Percentiles rank a stretch among this genome's conserved stretches.
Evolutionary conservation across 2,113 vertebrate genomes (phyloP).

Genomic region (Rhodinocichla rosea): DNA sequence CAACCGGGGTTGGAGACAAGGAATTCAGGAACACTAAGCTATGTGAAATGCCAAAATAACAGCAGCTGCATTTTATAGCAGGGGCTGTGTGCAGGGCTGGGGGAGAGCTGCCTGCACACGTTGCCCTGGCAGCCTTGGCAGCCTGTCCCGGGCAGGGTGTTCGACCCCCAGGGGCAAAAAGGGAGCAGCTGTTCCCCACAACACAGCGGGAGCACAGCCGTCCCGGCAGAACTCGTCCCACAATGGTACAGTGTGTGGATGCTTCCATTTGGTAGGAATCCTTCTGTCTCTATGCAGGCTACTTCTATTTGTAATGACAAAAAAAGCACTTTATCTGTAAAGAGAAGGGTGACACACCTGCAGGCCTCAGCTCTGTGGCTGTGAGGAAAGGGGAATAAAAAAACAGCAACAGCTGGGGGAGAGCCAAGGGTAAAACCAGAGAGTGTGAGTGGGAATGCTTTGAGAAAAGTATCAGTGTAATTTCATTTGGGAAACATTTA

Average conservation of each 20-base stretch:
- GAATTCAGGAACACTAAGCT: background rate
- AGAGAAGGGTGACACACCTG: accelerated
- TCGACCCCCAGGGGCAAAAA: background rate
- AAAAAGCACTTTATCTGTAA: background rate
- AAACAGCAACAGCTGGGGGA: background rate
- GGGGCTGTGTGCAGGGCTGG: background rate
- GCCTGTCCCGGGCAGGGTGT: background rate
- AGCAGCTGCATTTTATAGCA: background rate
- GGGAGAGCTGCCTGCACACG: background rate
- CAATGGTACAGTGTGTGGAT: accelerated
- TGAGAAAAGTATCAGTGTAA: background rate
- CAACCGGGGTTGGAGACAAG: background rate
- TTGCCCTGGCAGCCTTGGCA: background rate
- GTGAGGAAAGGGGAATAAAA: background rate
- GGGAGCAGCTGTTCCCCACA: background rate
- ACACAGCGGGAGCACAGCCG: accelerated
- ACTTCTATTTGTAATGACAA: accelerated
- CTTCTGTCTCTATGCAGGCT: background rate
- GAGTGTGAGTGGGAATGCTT: accelerated
- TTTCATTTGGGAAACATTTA: background rate
- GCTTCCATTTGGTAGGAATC: background rate
- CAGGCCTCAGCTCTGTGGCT: background rate
- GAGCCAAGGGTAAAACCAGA: background rate
- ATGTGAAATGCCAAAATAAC: background rate
- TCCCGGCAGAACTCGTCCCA: background rate